phyloP scores from a whole-genome alignment of 2,113 vertebrate species.

The Corythoichthys haematopterus region DNA sequence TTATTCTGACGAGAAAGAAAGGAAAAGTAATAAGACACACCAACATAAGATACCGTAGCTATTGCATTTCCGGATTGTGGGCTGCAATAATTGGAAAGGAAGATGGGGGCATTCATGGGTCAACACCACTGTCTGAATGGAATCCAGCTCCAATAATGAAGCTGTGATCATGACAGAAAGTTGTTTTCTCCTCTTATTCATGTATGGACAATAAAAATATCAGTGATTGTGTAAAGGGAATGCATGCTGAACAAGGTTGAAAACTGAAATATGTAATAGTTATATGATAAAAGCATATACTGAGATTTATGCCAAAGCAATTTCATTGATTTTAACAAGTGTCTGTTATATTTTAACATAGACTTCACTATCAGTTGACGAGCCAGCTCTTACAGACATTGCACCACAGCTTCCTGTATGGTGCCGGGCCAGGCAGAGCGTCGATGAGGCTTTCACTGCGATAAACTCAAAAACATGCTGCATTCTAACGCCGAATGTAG shows the following conservation, averaged over 20 bases:
- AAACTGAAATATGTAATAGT: not conserved
- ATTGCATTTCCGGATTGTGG: conserved; percentile 7
- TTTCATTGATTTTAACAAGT: not conserved
- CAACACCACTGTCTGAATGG: conserved; percentile 2
- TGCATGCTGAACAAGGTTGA: not conserved
- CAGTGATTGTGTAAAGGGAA: not conserved
- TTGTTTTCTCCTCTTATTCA: not conserved
- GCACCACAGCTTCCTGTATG: no score
- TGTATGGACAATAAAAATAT: no score
- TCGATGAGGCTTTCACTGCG: no score
- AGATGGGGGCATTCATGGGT: conserved; percentile 10
- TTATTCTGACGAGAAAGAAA: no score
- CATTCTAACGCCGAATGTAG: no score
- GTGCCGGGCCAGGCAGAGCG: no score
- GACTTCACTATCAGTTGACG: not conserved
- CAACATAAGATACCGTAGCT: no score
- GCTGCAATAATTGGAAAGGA: conserved; percentile 4
- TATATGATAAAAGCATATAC: not conserved
- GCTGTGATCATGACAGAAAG: not conserved
- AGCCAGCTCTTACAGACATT: no score
- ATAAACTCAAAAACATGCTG: no score
- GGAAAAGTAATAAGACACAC: no score
- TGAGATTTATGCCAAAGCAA: not conserved
- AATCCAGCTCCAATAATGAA: not conserved
- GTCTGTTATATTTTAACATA: not conserved